These are phyloP conservation scores for Caenorhabditis latens DNA, from an alignment of 1,140 invertebrate genomes.

Conservation along the genomic window DNA sequence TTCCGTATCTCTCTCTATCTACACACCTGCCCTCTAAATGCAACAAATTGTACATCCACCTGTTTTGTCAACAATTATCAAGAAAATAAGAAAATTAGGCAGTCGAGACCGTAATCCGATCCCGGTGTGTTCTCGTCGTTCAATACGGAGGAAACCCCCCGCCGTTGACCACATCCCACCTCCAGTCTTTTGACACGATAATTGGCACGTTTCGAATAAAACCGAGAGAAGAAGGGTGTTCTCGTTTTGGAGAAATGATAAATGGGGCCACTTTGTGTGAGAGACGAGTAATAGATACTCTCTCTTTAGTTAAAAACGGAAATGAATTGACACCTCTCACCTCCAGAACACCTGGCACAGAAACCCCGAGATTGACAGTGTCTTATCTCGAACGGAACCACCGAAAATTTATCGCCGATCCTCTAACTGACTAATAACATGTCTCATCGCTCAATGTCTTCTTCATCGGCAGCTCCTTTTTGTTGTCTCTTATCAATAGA, in stretches of 20 bases:
- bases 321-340: conserved; percentile 21
- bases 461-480: too few species aligned
- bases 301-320: neutral
- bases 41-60: neutral
- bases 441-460: too few species aligned
- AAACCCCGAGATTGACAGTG: neutral
- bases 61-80: conserved; percentile 1
- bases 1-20: neutral
- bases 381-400: too few species aligned
- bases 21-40: conserved; percentile 3
- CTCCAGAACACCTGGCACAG: neutral
- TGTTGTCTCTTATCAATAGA: too few species aligned
- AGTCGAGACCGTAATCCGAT: conserved; percentile 5
- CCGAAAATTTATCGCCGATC: too few species aligned
- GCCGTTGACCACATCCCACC: neutral
- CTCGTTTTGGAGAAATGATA: conserved; percentile 38
- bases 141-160: neutral
- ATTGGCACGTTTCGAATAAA: conserved; percentile 36
- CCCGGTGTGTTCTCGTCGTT: neutral
- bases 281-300: conserved; percentile 31
- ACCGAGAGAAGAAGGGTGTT: neutral
- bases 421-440: too few species aligned
- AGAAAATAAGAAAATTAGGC: neutral
- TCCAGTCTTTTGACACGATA: conserved; percentile 34
- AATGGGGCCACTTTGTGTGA: conserved; percentile 21